A percentile compares a stretch with the other conserved stretches of the same genome.
phyloP scores from a whole-genome alignment of 2,113 vertebrate genomes.

The Tichodroma muraria region DNA sequence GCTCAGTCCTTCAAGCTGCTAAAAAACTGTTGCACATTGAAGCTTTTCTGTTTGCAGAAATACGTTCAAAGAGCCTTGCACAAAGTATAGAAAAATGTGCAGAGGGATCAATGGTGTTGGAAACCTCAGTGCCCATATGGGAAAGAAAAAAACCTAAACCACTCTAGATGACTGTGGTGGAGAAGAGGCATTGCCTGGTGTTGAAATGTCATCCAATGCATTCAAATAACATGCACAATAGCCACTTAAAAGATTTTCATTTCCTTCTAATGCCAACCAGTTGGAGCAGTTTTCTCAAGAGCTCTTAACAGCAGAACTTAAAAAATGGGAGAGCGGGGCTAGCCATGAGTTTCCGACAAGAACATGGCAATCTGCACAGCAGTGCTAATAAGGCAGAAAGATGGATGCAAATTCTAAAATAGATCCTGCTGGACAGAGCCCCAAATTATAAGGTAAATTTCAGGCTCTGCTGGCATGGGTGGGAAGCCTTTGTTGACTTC shows the following conservation, averaged over 20 bases:
- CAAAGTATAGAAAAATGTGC: constrained; percentile 24
- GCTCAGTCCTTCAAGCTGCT: constrained; percentile 24
- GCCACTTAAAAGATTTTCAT: constrained; percentile 48
- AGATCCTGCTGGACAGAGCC: background rate
- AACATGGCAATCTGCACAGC: background rate
- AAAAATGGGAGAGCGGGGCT: background rate
- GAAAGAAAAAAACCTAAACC: background rate
- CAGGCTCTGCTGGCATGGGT: background rate
- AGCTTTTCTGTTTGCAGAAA: constrained; percentile 17
- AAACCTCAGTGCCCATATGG: constrained; percentile 49
- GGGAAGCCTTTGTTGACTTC: background rate
- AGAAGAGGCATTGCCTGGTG: constrained; percentile 47
- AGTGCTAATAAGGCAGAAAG: background rate
- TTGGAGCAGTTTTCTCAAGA: constrained; percentile 19
- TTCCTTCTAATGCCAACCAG: constrained; percentile 44
- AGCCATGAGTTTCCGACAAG: background rate
- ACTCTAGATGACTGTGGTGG: constrained; percentile 24
- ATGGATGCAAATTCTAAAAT: background rate
- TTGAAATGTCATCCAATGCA: constrained; percentile 44
- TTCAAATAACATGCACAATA: constrained; percentile 37
- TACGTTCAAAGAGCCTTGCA: constrained; percentile 23
- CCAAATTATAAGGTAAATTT: background rate
- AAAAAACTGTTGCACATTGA: constrained; percentile 31
- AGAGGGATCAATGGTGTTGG: constrained; percentile 20
- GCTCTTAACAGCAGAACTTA: background rate